Base-by-base conservation (phyloP, 2,113 vertebrate species). In the Oryctolagus cuniculus region DNA sequence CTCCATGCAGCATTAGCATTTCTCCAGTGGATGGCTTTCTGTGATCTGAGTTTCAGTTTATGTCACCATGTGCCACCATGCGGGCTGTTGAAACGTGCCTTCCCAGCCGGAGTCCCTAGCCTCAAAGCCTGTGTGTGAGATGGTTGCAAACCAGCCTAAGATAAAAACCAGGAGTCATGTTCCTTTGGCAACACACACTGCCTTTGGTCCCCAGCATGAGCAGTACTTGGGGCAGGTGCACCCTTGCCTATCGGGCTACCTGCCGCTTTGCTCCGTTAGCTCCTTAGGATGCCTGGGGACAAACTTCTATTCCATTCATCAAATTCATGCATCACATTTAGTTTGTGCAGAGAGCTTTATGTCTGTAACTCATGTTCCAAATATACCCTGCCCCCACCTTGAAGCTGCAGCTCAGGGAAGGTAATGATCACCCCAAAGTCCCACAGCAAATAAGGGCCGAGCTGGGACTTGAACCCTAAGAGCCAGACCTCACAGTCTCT, bases 1-100 rank as follows among this genome's bases (percentile, higher is more conserved):
- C 49, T 84, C 34, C 3, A 0, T 19, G 1, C 10, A 17, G 1
- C 55, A 29, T 29, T 38, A 31, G 19, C 87, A 36, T 78, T 25
- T 90, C 82, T 58, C 16, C n/a, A 10, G 16, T 34, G 15, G 34
- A 3, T 27, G 13, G 22, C 21, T 87, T 78, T 49, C 81, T 19
- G 51, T 70, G 75, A 91, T 36, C 91, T 84, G 75, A 74, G 53
- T 82, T 69, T 95, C 31, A 55, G 81, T 78, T 58, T 15, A 9
- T 3, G 38, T n/a, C 29, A 38, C 38, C 1, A 0, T 6, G 29
- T 67, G 38, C 84, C 67, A 25, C 31, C 64, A 29, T 7, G 22
- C n/a, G 66, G 63, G 69, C 4, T n/a, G 17, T 22, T 61, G 9
- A 6, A 19, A 61, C 16, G 7, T 22, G 49, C 73, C 64, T 4